Evolutionary conservation across 2,888 invertebrate genomes (phyloP), one percentile per base, ranked within the genome.

Genomic region (Philereme vetulata): DNA sequence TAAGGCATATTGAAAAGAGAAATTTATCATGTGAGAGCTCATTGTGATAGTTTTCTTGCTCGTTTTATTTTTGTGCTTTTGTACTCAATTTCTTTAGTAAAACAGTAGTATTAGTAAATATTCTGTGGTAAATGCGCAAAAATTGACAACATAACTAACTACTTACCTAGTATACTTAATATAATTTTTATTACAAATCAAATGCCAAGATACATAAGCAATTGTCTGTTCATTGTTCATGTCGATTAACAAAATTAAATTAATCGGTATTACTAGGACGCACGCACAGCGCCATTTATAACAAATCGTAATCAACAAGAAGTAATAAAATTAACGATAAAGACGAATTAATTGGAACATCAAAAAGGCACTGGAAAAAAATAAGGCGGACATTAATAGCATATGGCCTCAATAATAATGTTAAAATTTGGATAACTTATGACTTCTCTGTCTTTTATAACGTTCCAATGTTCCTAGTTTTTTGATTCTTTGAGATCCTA

Each of bases 381-480:
- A 60, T 64, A 62, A 77, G 77, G 76, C 74, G 73, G 77, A 71
- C 56, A 64, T 54, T 55, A 35, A 33, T n/a, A 33, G 10, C 34
- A 51, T 49, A 43, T 38, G 33, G 7, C 42, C 45, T 21, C 8
- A 43, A 10, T 7, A 33, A 46, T 8, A 8, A 51, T 49, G 35
- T 76, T 81, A 92, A 77, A 88, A 92, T 77, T 91, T 92, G 0
- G 88, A 80, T 66, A 90, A 64, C 73, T 88, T 90, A 35, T 78
- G 70, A 66, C 73, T 84, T 61, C 86, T 84, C 47, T 82, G 83
- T 64, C 74, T 81, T 76, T 86, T 90, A 66, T 82, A 86, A 57
- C 77, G 71, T 67, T 89, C 88, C 64, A 86, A 84, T 4, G 88
- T 85, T 32, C 83, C 82, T 43, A 86, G 58, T 63, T 85, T 83